Evolutionary conservation across 2,113 vertebrate species (phyloP).

Genomic region (Cheirogaleus medius): DNA sequence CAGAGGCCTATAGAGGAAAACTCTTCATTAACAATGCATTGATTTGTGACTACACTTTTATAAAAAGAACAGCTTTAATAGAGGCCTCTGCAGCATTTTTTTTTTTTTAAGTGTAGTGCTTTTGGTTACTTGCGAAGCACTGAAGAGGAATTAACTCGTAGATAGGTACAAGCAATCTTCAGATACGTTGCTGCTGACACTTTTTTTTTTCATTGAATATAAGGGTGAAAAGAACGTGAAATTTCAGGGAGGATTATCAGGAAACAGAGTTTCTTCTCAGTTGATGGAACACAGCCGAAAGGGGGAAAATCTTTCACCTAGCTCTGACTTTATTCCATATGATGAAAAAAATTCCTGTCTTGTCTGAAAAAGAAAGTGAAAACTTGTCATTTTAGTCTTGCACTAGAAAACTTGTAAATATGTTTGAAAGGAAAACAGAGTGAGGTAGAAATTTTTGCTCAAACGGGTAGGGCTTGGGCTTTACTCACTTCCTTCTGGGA

Average conservation of each 20-base stretch:
- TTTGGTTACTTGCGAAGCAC: conserved; percentile 37
- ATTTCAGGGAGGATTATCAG: conserved; percentile 57
- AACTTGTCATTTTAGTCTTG: conserved; percentile 40
- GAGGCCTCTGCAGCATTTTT: neutral
- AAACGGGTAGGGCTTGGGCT: neutral
- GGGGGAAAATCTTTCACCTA: conserved; percentile 41
- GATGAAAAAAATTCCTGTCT: conserved; percentile 3
- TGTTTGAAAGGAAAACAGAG: neutral
- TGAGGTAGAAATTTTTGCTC: neutral
- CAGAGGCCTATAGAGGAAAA: neutral
- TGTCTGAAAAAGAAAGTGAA: conserved; percentile 34
- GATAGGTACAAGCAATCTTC: conserved; percentile 31
- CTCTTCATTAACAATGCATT: conserved; percentile 62
- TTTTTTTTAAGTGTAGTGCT: conserved; percentile 15
- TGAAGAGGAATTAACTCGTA: conserved; percentile 58
- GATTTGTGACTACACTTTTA: conserved; percentile 64
- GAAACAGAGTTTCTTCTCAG: conserved; percentile 58
- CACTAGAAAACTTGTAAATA: conserved; percentile 12
- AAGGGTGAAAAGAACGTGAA: conserved; percentile 60
- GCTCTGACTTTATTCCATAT: conserved; percentile 34
- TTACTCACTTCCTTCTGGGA: neutral
- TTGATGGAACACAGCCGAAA: neutral
- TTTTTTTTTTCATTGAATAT: neutral
- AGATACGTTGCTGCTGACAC: conserved; percentile 54
- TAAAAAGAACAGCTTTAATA: conserved; percentile 70